Evolutionary conservation across 2,888 invertebrate genomes (phyloP).

Genomic region (Zygothrica quintamaculata): DNA sequence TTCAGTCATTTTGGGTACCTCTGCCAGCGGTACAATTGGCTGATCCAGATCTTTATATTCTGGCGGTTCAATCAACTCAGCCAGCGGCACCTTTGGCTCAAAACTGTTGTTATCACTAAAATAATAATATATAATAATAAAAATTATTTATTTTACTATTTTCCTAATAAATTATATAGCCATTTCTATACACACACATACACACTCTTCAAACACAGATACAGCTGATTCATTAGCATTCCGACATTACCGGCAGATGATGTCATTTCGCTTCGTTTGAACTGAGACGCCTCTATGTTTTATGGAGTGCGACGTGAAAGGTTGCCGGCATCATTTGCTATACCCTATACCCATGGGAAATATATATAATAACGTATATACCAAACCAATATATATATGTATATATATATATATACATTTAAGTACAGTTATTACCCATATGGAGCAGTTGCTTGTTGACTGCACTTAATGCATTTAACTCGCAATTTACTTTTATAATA

Average conservation of each 20-base stretch:
- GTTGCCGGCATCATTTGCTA: conserved; percentile 16
- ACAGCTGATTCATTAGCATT: conserved; percentile 69
- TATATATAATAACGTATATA: no score
- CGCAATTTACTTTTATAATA: no score
- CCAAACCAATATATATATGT: no score
- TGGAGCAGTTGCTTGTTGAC: no score
- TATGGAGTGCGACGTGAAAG: conserved; percentile 10
- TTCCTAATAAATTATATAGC: conserved; percentile 16
- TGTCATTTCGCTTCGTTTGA: conserved; percentile 25
- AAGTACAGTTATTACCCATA: no score
- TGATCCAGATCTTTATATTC: conserved; percentile 42
- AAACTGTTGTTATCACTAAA: conserved; percentile 53
- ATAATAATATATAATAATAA: neutral
- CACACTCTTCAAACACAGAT: conserved; percentile 14
- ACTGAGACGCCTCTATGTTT: conserved; percentile 14
- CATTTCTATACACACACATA: conserved; percentile 6
- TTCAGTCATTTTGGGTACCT: conserved; percentile 57
- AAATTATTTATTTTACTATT: conserved; percentile 10
- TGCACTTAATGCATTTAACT: no score
- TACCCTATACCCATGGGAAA: neutral
- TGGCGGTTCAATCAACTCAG: conserved; percentile 61
- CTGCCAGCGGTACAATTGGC: conserved; percentile 62
- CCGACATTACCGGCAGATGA: conserved; percentile 51
- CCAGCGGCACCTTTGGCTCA: conserved; percentile 59
- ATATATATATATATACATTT: neutral